Conservation (phyloP, 1,140 invertebrate genomes). For the Drosophila bocqueti region DNA sequence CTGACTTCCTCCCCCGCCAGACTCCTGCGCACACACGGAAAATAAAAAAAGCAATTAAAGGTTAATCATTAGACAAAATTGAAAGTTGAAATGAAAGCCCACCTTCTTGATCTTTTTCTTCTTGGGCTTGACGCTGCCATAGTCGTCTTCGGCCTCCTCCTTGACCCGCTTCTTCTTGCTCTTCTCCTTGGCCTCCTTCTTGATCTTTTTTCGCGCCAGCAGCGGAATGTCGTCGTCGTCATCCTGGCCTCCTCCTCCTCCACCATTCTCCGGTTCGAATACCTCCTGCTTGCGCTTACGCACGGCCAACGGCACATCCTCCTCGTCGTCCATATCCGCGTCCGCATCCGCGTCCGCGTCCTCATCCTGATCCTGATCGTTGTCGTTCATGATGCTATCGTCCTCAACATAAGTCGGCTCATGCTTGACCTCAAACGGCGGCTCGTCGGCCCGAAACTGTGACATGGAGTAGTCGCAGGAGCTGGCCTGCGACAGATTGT, state of each 20-base stretch:
- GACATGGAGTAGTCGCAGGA: slow-evolving; percentile 89
- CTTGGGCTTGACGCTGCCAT: slow-evolving; percentile 86
- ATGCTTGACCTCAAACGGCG: slow-evolving; percentile 75
- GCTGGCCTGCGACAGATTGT: slow-evolving; percentile 87
- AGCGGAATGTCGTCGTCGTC: slow-evolving; percentile 89
- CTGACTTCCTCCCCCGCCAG: slow-evolving; percentile 10
- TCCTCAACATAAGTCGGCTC: slow-evolving; percentile 68
- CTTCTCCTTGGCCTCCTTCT: slow-evolving; percentile 87
- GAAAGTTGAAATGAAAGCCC: background rate
- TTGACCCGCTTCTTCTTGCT: slow-evolving; percentile 87
- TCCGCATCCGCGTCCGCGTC: slow-evolving; percentile 86
- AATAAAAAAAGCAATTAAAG: background rate
- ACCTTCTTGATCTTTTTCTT: slow-evolving; percentile 86
- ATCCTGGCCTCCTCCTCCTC: slow-evolving; percentile 27
- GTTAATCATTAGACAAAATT: background rate
- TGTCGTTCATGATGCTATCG: slow-evolving; percentile 71
- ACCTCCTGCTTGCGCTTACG: slow-evolving; percentile 70
- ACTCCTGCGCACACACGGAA: slow-evolving; percentile 33
- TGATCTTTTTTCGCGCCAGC: slow-evolving; percentile 87
- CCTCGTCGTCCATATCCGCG: slow-evolving; percentile 87
- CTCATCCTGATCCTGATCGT: slow-evolving; percentile 86
- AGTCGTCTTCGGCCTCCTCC: slow-evolving; percentile 88
- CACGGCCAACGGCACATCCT: slow-evolving; percentile 91
- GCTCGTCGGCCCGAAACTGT: slow-evolving; percentile 87
- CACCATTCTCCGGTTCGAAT: slow-evolving; percentile 23